A percentile compares a stretch with the other conserved stretches of the same genome.
Evolutionary conservation across 1,140 invertebrate genomes (phyloP).

Genomic region (Solen grandis): DNA sequence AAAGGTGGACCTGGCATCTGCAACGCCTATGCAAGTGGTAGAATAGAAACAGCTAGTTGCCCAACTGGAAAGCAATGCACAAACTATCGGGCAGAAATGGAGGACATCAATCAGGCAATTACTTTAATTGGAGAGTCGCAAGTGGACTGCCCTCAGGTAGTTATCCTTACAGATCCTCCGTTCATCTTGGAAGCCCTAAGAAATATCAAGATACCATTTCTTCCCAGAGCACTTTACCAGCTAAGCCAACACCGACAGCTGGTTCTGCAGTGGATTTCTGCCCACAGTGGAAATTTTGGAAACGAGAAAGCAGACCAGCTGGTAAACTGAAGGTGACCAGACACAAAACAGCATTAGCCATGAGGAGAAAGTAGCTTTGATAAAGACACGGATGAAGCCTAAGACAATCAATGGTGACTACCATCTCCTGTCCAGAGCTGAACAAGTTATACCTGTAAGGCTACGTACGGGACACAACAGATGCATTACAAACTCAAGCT

Average conservation of each 20-base stretch:
- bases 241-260: not conserved
- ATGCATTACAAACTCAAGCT: no score
- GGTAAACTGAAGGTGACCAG: constrained; percentile 28
- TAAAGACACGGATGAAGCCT: constrained; percentile 8
- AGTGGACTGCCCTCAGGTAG: constrained; percentile 5
- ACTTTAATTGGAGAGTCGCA: not conserved
- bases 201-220: no score
- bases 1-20: no score
- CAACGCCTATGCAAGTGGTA: no score
- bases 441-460: constrained; percentile 22
- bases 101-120: constrained; percentile 11
- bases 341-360: no score
- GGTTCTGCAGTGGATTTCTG: constrained; percentile 27
- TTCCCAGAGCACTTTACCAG: constrained; percentile 14
- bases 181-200: constrained; percentile 30
- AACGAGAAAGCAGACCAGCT: constrained; percentile 43
- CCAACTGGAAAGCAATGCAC: no score
- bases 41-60: no score
- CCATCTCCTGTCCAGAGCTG: constrained; percentile 20
- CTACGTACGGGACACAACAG: constrained; percentile 34
- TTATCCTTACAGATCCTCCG: constrained; percentile 40
- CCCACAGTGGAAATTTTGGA: constrained; percentile 13
- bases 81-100: no score
- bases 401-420: not conserved
- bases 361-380: no score